Conservation (phyloP, 2,888 invertebrate genomes). For the Zele albiditarsus region DNA sequence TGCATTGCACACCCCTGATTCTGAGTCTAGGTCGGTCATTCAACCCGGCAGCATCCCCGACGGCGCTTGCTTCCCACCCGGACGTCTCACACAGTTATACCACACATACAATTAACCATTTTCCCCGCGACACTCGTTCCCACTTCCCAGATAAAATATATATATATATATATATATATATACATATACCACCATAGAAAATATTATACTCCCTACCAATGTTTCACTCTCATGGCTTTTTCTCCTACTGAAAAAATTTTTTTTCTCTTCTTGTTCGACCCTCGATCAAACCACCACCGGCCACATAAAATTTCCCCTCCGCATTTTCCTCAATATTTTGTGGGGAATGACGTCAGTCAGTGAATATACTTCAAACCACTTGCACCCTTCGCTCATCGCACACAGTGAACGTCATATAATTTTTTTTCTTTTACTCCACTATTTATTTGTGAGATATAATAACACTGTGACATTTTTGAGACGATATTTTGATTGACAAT, state of each 20-base stretch:
- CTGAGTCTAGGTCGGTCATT: slow-evolving; percentile 73
- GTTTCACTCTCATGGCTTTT: slow-evolving; percentile 1
- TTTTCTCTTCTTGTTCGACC: background rate
- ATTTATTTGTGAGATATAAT: background rate
- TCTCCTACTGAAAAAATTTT: background rate
- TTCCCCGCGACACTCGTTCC: slow-evolving; percentile 4
- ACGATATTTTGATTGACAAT: background rate
- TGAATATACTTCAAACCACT: slow-evolving; percentile 32
- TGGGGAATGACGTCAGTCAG: slow-evolving; percentile 39
- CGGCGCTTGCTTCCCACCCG: slow-evolving; percentile 32
- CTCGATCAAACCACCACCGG: slow-evolving; percentile 24
- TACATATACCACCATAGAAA: background rate
- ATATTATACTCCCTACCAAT: background rate
- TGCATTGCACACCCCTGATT: slow-evolving; percentile 70
- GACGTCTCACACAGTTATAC: background rate
- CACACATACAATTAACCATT: slow-evolving; percentile 16
- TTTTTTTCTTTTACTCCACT: background rate
- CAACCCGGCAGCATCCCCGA: slow-evolving; percentile 61
- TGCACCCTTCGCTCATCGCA: background rate
- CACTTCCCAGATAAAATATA: slow-evolving; percentile 30
- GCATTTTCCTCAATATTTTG: slow-evolving; percentile 4
- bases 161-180: slow-evolving; percentile 24
- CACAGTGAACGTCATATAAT: background rate
- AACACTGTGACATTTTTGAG: background rate
- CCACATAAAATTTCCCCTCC: background rate